Evolutionary conservation across 1,140 invertebrate genomes (phyloP).

Genomic region (Uloborus diversus): DNA sequence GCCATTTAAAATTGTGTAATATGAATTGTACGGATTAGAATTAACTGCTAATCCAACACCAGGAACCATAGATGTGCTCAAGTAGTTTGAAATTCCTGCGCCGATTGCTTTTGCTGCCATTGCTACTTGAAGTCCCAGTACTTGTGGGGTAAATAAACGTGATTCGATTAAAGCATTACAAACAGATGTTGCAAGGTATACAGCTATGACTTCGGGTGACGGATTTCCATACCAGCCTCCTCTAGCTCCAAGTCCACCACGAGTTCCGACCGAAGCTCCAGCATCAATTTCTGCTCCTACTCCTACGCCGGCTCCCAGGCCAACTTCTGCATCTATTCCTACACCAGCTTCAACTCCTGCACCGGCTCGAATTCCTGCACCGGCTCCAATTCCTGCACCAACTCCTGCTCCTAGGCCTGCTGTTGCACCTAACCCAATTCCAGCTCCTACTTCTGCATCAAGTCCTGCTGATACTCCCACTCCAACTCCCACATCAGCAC

Average conservation of each 20-base stretch:
- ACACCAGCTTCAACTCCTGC: neutral
- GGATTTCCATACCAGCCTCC: neutral
- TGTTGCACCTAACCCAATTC: neutral
- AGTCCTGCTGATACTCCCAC: neutral
- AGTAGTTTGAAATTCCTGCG: constrained; percentile 17
- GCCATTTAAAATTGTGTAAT: constrained; percentile 29
- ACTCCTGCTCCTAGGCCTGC: neutral
- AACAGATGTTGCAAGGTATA: constrained; percentile 9
- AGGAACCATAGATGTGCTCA: constrained; percentile 17
- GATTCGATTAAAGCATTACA: constrained; percentile 7
- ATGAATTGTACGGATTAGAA: constrained; percentile 42
- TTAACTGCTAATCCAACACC: constrained; percentile 22
- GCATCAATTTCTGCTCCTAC: neutral
- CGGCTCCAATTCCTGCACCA: neutral
- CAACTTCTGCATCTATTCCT: neutral
- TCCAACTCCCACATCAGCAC: neutral
- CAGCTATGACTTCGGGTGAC: neutral
- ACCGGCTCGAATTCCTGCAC: neutral
- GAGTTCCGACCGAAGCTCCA: neutral
- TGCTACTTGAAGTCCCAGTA: constrained; percentile 2
- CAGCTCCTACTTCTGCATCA: neutral
- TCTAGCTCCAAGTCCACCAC: constrained; percentile 13
- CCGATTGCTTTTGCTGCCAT: constrained; percentile 39
- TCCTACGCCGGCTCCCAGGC: neutral
- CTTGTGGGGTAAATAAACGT: constrained; percentile 1